These are phyloP conservation scores for Hylyphantes graminicola DNA, from an alignment of 1,140 invertebrate genomes.

Conservation along the genomic window DNA sequence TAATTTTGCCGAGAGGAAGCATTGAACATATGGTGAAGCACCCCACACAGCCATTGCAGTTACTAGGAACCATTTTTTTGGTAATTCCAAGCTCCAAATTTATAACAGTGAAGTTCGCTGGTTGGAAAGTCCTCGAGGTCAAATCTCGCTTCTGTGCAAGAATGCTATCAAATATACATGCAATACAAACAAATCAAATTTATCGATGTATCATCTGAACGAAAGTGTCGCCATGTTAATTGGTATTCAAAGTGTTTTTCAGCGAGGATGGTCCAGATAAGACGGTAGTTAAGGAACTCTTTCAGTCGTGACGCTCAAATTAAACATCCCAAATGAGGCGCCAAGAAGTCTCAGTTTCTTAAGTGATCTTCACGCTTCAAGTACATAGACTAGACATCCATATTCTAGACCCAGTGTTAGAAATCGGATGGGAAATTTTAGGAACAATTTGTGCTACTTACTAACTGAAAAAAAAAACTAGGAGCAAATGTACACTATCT, in stretches of 20 bases:
- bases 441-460: too few species aligned
- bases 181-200: too few species aligned
- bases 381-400: neutral
- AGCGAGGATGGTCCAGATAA: slow-evolving; percentile 6
- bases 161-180: too few species aligned
- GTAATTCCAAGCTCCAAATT: too few species aligned
- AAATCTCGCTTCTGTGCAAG: too few species aligned
- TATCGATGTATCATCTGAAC: neutral
- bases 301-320: slow-evolving; percentile 51
- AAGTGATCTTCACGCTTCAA: slow-evolving; percentile 15
- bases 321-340: slow-evolving; percentile 18
- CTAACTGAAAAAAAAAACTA: too few species aligned
- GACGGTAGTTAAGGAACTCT: slow-evolving; percentile 14
- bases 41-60: too few species aligned
- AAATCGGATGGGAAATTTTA: too few species aligned
- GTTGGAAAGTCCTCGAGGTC: neutral
- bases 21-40: neutral
- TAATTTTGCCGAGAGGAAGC: too few species aligned
- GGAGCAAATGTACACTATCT: too few species aligned
- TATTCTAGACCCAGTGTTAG: too few species aligned
- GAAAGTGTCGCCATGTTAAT: neutral
- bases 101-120: neutral
- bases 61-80: too few species aligned
- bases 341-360: neutral
- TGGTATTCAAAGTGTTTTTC: slow-evolving; percentile 2